phyloP scores from a whole-genome alignment of 2,797 vertebrate species.

The Gymnocypris eckloni region DNA sequence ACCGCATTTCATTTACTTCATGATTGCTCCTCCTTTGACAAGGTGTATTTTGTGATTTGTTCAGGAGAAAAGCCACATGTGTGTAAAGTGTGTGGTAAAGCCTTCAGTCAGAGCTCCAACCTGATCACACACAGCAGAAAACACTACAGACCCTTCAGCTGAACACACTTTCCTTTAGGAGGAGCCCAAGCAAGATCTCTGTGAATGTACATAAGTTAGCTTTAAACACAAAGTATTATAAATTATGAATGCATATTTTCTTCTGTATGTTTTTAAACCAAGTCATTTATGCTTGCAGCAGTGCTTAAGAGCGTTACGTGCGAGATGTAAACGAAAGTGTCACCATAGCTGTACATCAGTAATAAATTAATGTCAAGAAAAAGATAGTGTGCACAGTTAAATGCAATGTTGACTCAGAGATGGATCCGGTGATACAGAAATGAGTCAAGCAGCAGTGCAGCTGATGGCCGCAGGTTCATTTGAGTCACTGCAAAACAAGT shows the following conservation, averaged over 20 bases:
- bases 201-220: conserved; percentile 28
- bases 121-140: conserved; percentile 86
- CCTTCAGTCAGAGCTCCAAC: conserved; percentile 87
- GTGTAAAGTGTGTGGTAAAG: conserved; percentile 82
- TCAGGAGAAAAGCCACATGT: conserved; percentile 84
- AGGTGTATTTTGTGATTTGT: conserved; percentile 6
- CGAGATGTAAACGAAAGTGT: neutral
- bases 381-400: neutral
- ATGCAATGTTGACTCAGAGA: neutral
- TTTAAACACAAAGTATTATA: conserved; percentile 43
- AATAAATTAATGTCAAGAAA: neutral
- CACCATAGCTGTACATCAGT: neutral
- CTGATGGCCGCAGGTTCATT: neutral
- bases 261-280: neutral
- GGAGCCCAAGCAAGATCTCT: neutral
- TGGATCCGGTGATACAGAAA: neutral
- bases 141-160: conserved; percentile 76
- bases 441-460: conserved; percentile 1
- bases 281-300: neutral
- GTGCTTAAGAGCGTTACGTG: neutral
- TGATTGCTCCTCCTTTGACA: neutral
- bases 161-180: conserved; percentile 52
- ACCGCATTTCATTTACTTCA: neutral
- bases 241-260: neutral
- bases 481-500: neutral